Conservation (phyloP, 2,888 invertebrate species). For the Caradrina kadenii region DNA sequence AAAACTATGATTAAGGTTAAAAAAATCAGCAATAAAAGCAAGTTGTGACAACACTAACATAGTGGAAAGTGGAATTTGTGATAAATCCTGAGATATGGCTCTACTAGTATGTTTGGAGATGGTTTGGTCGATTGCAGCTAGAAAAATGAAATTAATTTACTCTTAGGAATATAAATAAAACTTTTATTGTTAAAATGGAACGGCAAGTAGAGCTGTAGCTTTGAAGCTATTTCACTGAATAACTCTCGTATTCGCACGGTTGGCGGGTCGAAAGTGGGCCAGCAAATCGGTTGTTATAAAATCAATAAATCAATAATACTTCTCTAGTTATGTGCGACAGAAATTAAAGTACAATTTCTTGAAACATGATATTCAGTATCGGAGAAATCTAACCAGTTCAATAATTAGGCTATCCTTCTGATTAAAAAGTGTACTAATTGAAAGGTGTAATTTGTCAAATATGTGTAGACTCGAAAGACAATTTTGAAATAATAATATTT, state of each 20-base stretch:
- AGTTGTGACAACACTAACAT: slow-evolving; percentile 55
- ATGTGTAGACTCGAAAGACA: background rate
- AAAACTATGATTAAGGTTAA: slow-evolving; percentile 78
- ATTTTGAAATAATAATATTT: background rate
- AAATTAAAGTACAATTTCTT: background rate
- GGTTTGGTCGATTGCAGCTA: slow-evolving; percentile 32
- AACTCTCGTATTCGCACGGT: slow-evolving; percentile 28
- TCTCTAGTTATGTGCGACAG: background rate
- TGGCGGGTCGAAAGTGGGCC: slow-evolving; percentile 41
- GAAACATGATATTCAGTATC: background rate
- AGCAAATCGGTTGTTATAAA: slow-evolving; percentile 9
- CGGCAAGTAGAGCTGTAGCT: slow-evolving; percentile 43
- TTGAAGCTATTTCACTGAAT: slow-evolving; percentile 37
- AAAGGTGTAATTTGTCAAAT: background rate
- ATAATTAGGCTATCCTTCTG: too few relatives aligned
- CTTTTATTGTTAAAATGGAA: slow-evolving; percentile 12
- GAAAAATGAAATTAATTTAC: slow-evolving; percentile 13
- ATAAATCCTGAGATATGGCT: slow-evolving; percentile 45
- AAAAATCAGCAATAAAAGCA: slow-evolving; percentile 69
- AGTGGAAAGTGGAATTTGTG: slow-evolving; percentile 32
- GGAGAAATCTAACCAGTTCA: too few relatives aligned
- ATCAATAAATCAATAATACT: slow-evolving; percentile 16
- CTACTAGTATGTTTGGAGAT: slow-evolving; percentile 27
- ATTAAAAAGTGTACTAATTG: background rate
- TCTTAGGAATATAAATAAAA: slow-evolving; percentile 18